These are phyloP conservation scores for Oenanthe melanoleuca DNA, from an alignment of 2,113 vertebrate genomes.

Conservation along the genomic window DNA sequence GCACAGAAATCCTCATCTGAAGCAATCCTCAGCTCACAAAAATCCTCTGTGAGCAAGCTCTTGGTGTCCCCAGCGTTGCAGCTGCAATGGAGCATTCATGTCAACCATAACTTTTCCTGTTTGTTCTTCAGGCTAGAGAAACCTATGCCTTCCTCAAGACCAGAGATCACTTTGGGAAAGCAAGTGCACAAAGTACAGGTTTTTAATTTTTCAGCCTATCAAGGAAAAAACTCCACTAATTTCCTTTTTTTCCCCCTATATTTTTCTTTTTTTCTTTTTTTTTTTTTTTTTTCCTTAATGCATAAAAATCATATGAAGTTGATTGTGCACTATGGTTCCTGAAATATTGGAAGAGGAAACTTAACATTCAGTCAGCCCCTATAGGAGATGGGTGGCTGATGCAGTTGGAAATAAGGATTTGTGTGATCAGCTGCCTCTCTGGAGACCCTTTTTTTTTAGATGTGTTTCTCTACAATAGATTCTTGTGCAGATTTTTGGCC, in stretches of 20 bases:
- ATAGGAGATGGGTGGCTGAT: not conserved
- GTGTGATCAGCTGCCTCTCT: not conserved
- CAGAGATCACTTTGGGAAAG: not conserved
- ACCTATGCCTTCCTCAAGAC: not conserved
- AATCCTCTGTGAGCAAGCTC: not conserved
- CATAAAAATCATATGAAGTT: not conserved
- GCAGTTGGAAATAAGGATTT: not conserved
- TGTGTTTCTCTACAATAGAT: fast-evolving
- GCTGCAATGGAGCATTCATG: not conserved
- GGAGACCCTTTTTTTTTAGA: not conserved
- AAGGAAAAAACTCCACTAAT: not conserved
- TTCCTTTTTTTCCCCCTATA: not conserved
- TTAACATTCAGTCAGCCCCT: not conserved
- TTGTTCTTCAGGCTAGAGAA: not conserved
- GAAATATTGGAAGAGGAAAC: not conserved
- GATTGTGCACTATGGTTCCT: not conserved
- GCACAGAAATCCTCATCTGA: not conserved
- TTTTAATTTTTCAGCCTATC: not conserved
- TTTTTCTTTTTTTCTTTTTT: too few relatives aligned
- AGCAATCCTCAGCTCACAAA: not conserved
- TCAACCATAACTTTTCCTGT: not conserved
- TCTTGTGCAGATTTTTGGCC: not conserved
- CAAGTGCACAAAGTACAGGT: not conserved
- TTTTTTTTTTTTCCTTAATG: not conserved
- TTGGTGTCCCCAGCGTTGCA: not conserved